These are phyloP conservation scores for Araneus ventricosus DNA, from an alignment of 1,140 invertebrate genomes.

Conservation along the genomic window DNA sequence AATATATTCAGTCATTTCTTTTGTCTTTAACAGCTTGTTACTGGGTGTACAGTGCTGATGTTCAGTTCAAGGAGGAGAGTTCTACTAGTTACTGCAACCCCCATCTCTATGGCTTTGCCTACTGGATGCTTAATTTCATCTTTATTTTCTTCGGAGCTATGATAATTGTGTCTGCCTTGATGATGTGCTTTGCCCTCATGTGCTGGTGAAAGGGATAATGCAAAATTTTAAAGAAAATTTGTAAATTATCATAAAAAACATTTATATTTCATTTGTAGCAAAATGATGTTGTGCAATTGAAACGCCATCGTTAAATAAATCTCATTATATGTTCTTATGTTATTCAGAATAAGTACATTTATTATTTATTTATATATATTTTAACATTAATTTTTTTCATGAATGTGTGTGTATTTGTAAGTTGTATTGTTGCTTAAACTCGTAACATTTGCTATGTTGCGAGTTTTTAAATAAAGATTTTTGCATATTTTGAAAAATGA, in stretches of 20 bases:
- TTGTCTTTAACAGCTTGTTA: conserved; percentile 47
- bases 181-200: conserved; percentile 60
- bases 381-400: neutral
- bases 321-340: neutral
- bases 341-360: neutral
- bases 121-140: conserved; percentile 66
- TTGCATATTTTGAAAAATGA: too few species aligned
- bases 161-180: conserved; percentile 33
- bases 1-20: neutral
- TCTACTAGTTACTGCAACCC: conserved; percentile 28
- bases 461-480: too few species aligned
- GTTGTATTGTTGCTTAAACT: too few species aligned
- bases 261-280: too few species aligned
- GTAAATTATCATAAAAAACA: too few species aligned
- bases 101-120: conserved; percentile 58
- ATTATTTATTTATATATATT: neutral
- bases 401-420: too few species aligned
- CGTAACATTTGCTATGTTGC: too few species aligned
- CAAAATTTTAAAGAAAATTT: too few species aligned
- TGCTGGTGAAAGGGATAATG: conserved; percentile 52
- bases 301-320: too few species aligned
- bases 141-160: conserved; percentile 66
- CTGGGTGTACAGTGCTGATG: conserved; percentile 53
- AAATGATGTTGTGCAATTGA: too few species aligned
- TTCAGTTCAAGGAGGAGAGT: neutral